Evolutionary conservation across 92 coral and sea anemone genomes (phyloP).

Genomic region (Umimayanthus chanpuru): DNA sequence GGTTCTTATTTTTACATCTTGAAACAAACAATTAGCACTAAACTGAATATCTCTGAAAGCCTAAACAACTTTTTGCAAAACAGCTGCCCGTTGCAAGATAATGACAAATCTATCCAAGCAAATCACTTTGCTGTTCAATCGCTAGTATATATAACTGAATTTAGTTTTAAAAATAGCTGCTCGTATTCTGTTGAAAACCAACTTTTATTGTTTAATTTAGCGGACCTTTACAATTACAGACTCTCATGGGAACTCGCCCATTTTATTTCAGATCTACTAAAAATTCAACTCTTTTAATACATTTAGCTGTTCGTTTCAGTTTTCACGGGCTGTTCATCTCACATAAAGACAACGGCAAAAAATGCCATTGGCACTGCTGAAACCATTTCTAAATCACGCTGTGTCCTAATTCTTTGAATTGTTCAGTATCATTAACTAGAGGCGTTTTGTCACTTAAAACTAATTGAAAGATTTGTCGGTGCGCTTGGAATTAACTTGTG

Average conservation of each 20-base stretch:
- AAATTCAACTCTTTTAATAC: too few relatives aligned
- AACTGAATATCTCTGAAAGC: neutral
- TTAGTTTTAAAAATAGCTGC: neutral
- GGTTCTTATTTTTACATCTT: neutral
- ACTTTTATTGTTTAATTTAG: neutral
- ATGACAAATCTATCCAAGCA: neutral
- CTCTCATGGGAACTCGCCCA: neutral
- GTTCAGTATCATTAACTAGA: too few relatives aligned
- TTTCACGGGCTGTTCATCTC: neutral
- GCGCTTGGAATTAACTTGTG: too few relatives aligned
- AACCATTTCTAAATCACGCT: too few relatives aligned
- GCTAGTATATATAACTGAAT: neutral
- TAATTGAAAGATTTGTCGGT: too few relatives aligned
- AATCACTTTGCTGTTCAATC: neutral
- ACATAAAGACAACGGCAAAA: too few relatives aligned
- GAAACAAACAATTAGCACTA: neutral
- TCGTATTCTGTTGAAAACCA: neutral
- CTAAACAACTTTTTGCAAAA: neutral
- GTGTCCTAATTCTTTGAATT: too few relatives aligned
- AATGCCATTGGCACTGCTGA: too few relatives aligned
- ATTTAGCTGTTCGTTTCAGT: neutral
- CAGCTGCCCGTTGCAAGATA: constrained; percentile 9
- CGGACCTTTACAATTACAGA: neutral
- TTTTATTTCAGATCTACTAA: too few relatives aligned
- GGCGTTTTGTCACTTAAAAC: too few relatives aligned